Evolutionary conservation across 2,797 vertebrate genomes (phyloP).

Genomic region (Nannoperca australis): DNA sequence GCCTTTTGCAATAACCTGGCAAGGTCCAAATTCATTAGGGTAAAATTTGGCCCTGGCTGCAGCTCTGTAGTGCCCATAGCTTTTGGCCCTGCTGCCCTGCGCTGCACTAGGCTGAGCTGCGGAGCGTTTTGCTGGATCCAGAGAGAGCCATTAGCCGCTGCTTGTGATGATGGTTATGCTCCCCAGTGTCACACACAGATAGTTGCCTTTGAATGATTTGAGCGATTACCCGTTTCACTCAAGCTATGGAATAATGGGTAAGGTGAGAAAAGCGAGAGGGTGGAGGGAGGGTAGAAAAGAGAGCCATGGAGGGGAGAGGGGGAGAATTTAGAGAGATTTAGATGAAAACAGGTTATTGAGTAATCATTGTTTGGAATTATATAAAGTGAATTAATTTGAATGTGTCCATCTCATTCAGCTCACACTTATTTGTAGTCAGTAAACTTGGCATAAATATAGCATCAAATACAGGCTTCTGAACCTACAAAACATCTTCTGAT

Average conservation of each 20-base stretch:
- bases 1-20: constrained; percentile 85
- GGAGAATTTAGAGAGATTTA: constrained; percentile 10
- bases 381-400: constrained; percentile 13
- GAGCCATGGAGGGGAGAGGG: constrained; percentile 22
- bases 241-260: constrained; percentile 74
- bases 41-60: constrained; percentile 83
- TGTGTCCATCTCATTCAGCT: constrained; percentile 11
- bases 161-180: constrained; percentile 84
- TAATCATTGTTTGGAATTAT: constrained; percentile 31
- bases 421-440: background rate
- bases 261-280: constrained; percentile 59
- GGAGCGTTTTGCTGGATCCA: constrained; percentile 79
- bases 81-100: constrained; percentile 80
- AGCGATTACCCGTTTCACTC: constrained; percentile 81
- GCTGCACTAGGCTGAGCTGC: constrained; percentile 69
- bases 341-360: constrained; percentile 33
- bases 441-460: background rate
- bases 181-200: constrained; percentile 83
- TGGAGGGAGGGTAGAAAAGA: constrained; percentile 22
- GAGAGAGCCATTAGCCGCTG: constrained; percentile 85
- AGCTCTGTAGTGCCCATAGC: constrained; percentile 81
- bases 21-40: constrained; percentile 86
- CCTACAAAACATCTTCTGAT: background rate
- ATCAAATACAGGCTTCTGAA: background rate
- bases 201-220: constrained; percentile 85